A percentile compares a stretch with the other conserved stretches of the same genome.
Conservation (phyloP, 2,113 vertebrate species). For the Ornithorhynchus anatinus region DNA sequence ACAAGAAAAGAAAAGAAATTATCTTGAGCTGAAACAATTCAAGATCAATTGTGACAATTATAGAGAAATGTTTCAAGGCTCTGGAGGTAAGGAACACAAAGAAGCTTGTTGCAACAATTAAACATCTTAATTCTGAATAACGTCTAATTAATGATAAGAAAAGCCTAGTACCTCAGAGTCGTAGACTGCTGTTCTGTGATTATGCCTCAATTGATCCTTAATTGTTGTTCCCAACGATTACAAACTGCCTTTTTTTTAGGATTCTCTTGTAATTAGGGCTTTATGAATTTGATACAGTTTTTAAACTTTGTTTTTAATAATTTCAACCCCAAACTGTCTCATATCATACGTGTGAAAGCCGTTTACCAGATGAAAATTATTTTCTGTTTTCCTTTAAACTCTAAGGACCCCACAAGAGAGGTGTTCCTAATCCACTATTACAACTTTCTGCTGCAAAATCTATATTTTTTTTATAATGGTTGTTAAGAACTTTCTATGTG, state of each 20-base stretch:
- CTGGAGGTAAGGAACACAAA: not conserved
- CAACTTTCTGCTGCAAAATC: too few species aligned
- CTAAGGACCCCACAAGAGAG: too few species aligned
- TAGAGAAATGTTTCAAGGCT: not conserved
- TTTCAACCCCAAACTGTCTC: too few species aligned
- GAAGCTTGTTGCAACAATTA: not conserved
- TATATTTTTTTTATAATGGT: too few species aligned
- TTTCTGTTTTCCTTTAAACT: not conserved
- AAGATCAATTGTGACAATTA: not conserved
- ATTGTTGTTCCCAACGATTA: not conserved
- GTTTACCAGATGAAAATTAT: not conserved
- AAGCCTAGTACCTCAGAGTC: not conserved
- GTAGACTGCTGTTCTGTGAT: not conserved
- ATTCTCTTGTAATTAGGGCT: not conserved
- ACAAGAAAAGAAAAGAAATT: not conserved
- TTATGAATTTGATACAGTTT: not conserved
- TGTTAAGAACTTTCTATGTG: too few species aligned
- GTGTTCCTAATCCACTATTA: too few species aligned
- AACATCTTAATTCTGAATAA: not conserved
- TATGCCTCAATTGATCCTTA: not conserved
- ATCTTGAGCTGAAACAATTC: not conserved
- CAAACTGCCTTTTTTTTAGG: not conserved
- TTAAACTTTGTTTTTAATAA: not conserved
- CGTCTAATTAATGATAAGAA: not conserved
- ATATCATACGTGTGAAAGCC: too few species aligned